These are phyloP conservation scores for Apantesis nais DNA, from an alignment of 2,888 invertebrate species.

Conservation along the genomic window DNA sequence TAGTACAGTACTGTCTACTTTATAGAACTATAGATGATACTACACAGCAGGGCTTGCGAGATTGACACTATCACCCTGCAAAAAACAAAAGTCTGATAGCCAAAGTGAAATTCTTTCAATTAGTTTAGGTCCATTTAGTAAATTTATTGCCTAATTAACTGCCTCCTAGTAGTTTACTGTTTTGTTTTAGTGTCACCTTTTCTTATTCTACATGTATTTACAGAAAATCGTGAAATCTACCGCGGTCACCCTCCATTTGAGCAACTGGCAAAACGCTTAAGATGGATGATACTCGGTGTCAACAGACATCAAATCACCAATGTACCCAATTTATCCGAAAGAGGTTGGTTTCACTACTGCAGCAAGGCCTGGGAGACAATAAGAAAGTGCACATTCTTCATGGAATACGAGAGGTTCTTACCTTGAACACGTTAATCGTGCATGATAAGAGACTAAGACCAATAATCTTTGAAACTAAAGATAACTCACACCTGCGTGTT, in stretches of 20 bases:
- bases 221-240: slow-evolving; percentile 82
- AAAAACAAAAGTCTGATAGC: too few relatives aligned
- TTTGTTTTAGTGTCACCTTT: not conserved
- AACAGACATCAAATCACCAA: slow-evolving; percentile 90
- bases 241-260: slow-evolving; percentile 88
- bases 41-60: too few relatives aligned
- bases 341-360: slow-evolving; percentile 94
- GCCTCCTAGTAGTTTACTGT: not conserved
- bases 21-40: too few relatives aligned
- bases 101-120: too few relatives aligned
- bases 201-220: not conserved
- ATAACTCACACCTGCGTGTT: slow-evolving; percentile 56
- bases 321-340: slow-evolving; percentile 89
- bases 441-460: not conserved
- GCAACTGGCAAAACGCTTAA: slow-evolving; percentile 87
- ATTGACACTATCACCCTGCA: too few relatives aligned
- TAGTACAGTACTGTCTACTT: too few relatives aligned
- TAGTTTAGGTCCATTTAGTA: too few relatives aligned
- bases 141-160: not conserved
- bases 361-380: slow-evolving; percentile 94
- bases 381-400: slow-evolving; percentile 92
- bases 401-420: slow-evolving; percentile 93
- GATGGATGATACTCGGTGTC: slow-evolving; percentile 89
- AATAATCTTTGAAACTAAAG: slow-evolving; percentile 13
- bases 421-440: slow-evolving; percentile 71